phyloP scores from a whole-genome alignment of 2,888 invertebrate genomes.

The Microplitis deprimator region DNA sequence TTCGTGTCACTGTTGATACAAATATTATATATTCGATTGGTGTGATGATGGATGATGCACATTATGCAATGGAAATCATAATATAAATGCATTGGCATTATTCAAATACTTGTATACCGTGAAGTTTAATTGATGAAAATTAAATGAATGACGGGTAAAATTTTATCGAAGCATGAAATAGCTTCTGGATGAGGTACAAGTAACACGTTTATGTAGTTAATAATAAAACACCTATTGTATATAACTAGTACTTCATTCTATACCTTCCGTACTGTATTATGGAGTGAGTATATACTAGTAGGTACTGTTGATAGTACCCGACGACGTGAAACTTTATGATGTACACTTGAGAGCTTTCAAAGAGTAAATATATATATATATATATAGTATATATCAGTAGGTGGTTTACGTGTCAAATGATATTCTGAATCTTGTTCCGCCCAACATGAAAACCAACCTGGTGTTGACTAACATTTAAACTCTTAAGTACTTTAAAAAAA shows the following conservation, averaged over 20 bases:
- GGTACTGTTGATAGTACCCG: slow-evolving; percentile 26
- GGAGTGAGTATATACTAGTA: neutral
- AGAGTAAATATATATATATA: neutral
- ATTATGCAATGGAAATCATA: neutral
- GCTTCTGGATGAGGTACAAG: neutral
- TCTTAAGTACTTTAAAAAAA: neutral
- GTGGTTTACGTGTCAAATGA: slow-evolving; percentile 26
- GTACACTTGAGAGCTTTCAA: slow-evolving; percentile 32
- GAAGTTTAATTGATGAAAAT: neutral
- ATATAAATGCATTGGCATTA: neutral
- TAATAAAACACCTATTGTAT: neutral
- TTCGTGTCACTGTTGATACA: neutral
- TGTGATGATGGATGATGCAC: neutral
- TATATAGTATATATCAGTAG: neutral
- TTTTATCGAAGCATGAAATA: neutral
- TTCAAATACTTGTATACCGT: neutral
- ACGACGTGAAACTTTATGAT: slow-evolving; percentile 38
- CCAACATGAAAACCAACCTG: neutral
- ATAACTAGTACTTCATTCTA: slow-evolving; percentile 1
- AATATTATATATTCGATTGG: neutral
- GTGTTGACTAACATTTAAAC: slow-evolving; percentile 9
- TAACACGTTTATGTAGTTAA: neutral
- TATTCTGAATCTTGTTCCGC: slow-evolving; percentile 6
- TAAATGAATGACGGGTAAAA: neutral
- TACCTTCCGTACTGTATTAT: neutral